A percentile compares a stretch with the other conserved stretches of the same genome.
phyloP scores from a whole-genome alignment of 2,113 vertebrate genomes.

The Callipepla squamata region DNA sequence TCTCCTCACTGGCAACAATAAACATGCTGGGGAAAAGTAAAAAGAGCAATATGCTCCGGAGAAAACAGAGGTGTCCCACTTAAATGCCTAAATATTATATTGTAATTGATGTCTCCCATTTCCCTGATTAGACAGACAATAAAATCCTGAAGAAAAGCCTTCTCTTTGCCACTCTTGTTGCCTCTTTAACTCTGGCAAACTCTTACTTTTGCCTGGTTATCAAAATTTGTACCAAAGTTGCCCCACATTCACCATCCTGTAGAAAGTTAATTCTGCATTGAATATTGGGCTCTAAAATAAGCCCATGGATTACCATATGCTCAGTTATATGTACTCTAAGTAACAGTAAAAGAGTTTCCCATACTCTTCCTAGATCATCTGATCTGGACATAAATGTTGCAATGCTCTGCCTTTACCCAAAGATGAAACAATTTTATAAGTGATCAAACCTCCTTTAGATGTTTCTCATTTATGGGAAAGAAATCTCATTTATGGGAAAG shows the following conservation, averaged over 20 bases:
- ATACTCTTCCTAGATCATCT: background rate
- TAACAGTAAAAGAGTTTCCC: background rate
- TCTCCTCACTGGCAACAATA: background rate
- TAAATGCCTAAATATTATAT: background rate
- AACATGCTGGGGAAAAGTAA: background rate
- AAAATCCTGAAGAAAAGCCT: background rate
- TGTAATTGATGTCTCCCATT: background rate
- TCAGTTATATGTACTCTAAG: background rate
- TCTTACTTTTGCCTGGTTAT: background rate
- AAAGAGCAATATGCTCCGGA: background rate
- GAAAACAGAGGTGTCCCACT: background rate
- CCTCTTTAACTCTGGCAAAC: background rate
- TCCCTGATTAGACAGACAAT: background rate
- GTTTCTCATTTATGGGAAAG: background rate
- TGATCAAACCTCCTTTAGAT: background rate
- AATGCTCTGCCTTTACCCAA: background rate
- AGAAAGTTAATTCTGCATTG: background rate
- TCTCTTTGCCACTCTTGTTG: background rate
- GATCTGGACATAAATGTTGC: background rate
- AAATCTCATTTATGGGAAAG: background rate
- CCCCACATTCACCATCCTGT: background rate
- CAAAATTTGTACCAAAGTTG: background rate
- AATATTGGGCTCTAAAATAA: background rate
- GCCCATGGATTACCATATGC: background rate
- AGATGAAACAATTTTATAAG: background rate